Evolutionary conservation across 2,797 vertebrate genomes (phyloP), one percentile per base, ranked within the genome.

Genomic region (Thripadectes ignobilis): DNA sequence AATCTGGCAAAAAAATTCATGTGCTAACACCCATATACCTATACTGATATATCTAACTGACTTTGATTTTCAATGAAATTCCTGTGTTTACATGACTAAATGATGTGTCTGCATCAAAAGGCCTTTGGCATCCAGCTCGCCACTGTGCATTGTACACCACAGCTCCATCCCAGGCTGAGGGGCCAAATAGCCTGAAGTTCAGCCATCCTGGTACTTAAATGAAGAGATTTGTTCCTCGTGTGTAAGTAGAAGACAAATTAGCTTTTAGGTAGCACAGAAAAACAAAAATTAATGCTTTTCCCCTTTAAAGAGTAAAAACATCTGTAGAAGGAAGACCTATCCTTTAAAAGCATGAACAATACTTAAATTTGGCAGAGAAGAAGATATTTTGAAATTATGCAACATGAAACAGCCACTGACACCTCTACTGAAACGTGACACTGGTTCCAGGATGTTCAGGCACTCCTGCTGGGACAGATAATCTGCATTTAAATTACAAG

Each of bases 401-500:
- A 85, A 88, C 32, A 22, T 0, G 0, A 58, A 94, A 49, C 67
- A 63, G 48, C 57, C 72, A 67, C 46, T 68, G 89, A 88, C 82
- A 81, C 67, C 75, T 57, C 30, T 87, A 65, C 69, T 94, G 89
- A 93, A 95, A 96, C 2, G 10, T 88, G 77, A 93, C 77, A 55
- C 88, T 38, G 57, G 49, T 85, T 96, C 74, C 92, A 92, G 93
- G 93, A 83, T 80, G 78, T 85, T 93, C 84, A 79, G 89, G 93
- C 49, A 48, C 85, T 95, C 85, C 93, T 96, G 95, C 94, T 95
- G 89, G 89, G 93, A 77, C 85, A 92, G 57, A 94, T 95, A 93
- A 95, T 96, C 95, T 96, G 92, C 95, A 95, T 96, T 97, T 97
- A 96, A 94, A 96, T 96, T 90, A 89, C 93, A 95, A 95, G 93